These are phyloP conservation scores for Eupelmus urozonus DNA, from an alignment of 2,888 invertebrate species.

Conservation along the genomic window DNA sequence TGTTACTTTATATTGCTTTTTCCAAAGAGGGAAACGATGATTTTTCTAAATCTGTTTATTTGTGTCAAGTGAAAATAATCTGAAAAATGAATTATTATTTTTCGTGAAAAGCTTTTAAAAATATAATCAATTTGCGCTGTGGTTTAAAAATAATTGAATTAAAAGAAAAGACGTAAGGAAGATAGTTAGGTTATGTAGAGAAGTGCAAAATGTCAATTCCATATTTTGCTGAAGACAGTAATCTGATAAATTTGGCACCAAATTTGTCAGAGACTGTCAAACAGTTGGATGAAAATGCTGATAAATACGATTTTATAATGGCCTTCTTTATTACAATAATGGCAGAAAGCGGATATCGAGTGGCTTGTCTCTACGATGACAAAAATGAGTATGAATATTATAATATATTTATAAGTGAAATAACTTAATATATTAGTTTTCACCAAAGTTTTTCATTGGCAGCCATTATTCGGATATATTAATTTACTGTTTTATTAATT, in stretches of 20 bases:
- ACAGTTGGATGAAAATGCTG: conserved; percentile 62
- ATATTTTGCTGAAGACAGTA: conserved; percentile 69
- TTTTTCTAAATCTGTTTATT: not conserved
- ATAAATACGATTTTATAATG: conserved; percentile 69
- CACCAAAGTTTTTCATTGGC: too few relatives aligned
- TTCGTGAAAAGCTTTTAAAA: not conserved
- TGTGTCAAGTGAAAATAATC: not conserved
- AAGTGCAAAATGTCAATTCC: conserved; percentile 46
- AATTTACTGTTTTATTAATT: not conserved
- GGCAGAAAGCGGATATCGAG: conserved; percentile 67
- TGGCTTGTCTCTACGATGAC: conserved; percentile 51
- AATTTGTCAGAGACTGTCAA: conserved; percentile 62
- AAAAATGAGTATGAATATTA: conserved; percentile 50
- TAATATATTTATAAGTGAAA: too few relatives aligned
- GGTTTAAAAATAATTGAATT: not conserved
- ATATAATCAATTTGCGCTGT: not conserved
- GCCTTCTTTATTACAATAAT: conserved; percentile 68
- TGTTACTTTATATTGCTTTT: not conserved
- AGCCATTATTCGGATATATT: too few relatives aligned
- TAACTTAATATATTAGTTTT: not conserved
- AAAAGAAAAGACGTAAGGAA: not conserved
- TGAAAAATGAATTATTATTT: not conserved
- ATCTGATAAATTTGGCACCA: conserved; percentile 62
- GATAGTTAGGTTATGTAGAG: conserved; percentile 52
- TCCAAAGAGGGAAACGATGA: not conserved